Conservation (phyloP, 1,140 invertebrate species). For the Drosophila sechellia region DNA sequence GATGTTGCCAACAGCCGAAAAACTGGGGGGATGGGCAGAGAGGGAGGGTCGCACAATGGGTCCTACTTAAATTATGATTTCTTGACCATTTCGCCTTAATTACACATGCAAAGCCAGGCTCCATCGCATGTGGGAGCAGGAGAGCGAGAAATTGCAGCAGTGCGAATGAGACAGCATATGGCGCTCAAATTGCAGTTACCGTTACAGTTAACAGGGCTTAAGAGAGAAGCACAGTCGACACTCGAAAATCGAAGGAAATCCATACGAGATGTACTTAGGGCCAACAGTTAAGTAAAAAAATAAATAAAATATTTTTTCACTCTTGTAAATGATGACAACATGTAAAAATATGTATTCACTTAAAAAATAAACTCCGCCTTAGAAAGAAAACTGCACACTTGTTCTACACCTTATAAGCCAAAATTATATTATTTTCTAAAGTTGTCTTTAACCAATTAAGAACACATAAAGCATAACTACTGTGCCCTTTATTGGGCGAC, state of each 20-base stretch:
- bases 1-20: slow-evolving; percentile 24
- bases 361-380: too few species aligned
- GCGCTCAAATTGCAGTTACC: slow-evolving; percentile 46
- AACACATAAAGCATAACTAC: not conserved
- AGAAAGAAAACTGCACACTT: too few species aligned
- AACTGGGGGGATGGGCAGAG: not conserved
- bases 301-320: not conserved
- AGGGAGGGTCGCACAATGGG: slow-evolving; percentile 2
- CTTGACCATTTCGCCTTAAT: slow-evolving; percentile 61
- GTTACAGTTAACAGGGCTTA: slow-evolving; percentile 1
- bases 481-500: not conserved
- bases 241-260: not conserved
- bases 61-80: slow-evolving; percentile 51
- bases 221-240: slow-evolving; percentile 6
- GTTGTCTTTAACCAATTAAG: not conserved
- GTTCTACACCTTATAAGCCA: not conserved
- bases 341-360: too few species aligned
- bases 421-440: not conserved
- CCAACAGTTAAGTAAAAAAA: not conserved
- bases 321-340: too few species aligned
- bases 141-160: slow-evolving; percentile 6
- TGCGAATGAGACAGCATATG: slow-evolving; percentile 44
- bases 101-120: slow-evolving; percentile 65
- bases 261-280: too few species aligned
- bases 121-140: slow-evolving; percentile 7